Conservation (phyloP, 1,140 invertebrate genomes). For the Lordiphosa mommai region DNA sequence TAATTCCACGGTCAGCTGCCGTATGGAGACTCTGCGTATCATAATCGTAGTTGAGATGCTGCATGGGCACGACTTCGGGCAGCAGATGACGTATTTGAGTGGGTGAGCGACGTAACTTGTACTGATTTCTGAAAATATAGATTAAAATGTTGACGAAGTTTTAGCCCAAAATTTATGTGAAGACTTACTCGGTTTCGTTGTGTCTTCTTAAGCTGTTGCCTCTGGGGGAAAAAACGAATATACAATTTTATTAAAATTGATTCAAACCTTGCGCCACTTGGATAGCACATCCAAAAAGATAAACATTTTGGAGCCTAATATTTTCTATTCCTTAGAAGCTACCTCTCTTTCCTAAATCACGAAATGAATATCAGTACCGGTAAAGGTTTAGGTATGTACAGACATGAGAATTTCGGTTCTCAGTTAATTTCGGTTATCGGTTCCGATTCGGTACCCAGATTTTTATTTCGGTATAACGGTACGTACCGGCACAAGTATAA, state of each 20-base stretch:
- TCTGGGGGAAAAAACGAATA: conserved; percentile 3
- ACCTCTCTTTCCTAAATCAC: too few relatives aligned
- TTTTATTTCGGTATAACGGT: too few relatives aligned
- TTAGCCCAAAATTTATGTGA: neutral
- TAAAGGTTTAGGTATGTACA: too few relatives aligned
- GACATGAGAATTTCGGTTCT: too few relatives aligned
- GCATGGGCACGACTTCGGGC: conserved; percentile 83
- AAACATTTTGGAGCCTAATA: too few relatives aligned
- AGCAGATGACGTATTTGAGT: conserved; percentile 87
- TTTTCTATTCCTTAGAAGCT: too few relatives aligned
- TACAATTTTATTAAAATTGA: neutral
- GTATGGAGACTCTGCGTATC: conserved; percentile 71
- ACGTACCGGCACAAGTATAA: too few relatives aligned
- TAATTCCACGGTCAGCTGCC: conserved; percentile 48
- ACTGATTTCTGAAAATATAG: conserved; percentile 79
- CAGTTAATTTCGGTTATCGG: too few relatives aligned
- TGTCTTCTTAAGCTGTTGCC: conserved; percentile 23
- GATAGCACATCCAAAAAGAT: too few relatives aligned
- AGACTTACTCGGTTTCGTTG: conserved; percentile 35
- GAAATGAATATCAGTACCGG: too few relatives aligned
- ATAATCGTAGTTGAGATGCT: conserved; percentile 80
- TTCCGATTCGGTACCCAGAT: too few relatives aligned
- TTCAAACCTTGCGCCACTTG: too few relatives aligned
- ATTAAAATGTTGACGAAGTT: neutral
- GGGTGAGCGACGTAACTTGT: conserved; percentile 86